Percentiles rank a stretch among this genome's conserved stretches.
Conservation (phyloP, 2,797 vertebrate genomes). For the Ciconia nigra region DNA sequence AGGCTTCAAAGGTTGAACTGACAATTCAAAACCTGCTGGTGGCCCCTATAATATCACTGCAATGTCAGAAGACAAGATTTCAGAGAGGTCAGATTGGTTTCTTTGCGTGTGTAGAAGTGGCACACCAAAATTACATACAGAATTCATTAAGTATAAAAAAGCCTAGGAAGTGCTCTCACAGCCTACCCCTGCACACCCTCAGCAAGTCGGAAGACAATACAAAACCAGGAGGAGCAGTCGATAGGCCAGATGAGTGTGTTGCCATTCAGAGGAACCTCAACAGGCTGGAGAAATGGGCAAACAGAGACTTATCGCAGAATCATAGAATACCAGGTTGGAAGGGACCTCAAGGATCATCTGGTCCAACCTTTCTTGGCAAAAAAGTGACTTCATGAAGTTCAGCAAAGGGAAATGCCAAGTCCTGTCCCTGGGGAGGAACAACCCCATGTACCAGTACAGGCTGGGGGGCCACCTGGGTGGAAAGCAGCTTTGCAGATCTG, state of each 20-base stretch:
- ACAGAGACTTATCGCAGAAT: background rate
- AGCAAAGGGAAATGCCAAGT: background rate
- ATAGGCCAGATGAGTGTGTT: background rate
- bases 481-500: background rate
- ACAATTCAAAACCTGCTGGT: background rate
- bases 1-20: background rate
- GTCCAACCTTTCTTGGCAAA: background rate
- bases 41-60: background rate
- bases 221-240: background rate
- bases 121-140: background rate
- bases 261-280: background rate
- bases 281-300: background rate
- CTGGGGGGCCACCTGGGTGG: background rate
- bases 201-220: background rate
- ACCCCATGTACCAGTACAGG: background rate
- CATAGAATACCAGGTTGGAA: accelerated
- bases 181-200: background rate
- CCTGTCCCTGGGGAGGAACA: background rate
- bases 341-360: background rate
- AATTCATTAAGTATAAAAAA: background rate
- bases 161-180: background rate
- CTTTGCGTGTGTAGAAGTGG: background rate
- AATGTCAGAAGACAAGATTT: background rate
- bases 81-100: background rate
- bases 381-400: background rate